Percentiles rank a stretch among this genome's conserved stretches.
phyloP scores from a whole-genome alignment of 1,140 invertebrate species.

The Zaprionus kolodkinae region DNA sequence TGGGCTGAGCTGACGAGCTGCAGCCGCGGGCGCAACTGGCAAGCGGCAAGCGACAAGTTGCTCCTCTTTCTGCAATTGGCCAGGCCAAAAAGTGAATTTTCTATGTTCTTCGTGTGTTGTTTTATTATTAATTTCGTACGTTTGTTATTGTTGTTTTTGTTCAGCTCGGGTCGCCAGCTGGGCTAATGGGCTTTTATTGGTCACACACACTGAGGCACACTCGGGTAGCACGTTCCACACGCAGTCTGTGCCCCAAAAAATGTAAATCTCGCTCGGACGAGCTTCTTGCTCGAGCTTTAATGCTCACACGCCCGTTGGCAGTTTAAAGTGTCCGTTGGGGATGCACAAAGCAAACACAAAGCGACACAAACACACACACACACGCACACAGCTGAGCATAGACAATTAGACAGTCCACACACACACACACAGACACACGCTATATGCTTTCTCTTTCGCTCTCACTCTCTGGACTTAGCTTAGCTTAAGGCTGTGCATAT shows the following conservation, averaged over 20 bases:
- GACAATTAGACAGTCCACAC: slow-evolving; percentile 65
- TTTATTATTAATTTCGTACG: slow-evolving; percentile 77
- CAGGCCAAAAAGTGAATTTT: slow-evolving; percentile 73
- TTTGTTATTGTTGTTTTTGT: slow-evolving; percentile 33
- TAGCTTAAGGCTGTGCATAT: slow-evolving; percentile 27
- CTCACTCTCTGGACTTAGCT: slow-evolving; percentile 16
- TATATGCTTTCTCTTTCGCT: not conserved
- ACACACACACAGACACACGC: slow-evolving; percentile 27
- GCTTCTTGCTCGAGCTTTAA: slow-evolving; percentile 59
- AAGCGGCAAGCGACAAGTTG: slow-evolving; percentile 8
- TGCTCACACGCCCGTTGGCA: slow-evolving; percentile 60
- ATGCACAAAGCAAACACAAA: slow-evolving; percentile 52
- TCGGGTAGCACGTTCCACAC: slow-evolving; percentile 29
- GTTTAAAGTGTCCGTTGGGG: slow-evolving; percentile 76
- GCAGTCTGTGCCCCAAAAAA: slow-evolving; percentile 52
- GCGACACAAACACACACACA: slow-evolving; percentile 43
- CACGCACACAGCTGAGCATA: slow-evolving; percentile 17
- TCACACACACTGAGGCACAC: slow-evolving; percentile 8
- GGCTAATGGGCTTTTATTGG: slow-evolving; percentile 65
- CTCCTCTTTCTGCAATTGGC: slow-evolving; percentile 48
- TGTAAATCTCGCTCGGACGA: slow-evolving; percentile 58
- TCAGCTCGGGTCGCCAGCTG: slow-evolving; percentile 38
- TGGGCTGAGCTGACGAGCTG: slow-evolving; percentile 40
- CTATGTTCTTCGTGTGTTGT: slow-evolving; percentile 57
- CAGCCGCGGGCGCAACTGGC: slow-evolving; percentile 25